Evolutionary conservation across 2,797 vertebrate genomes (phyloP).

Genomic region (Urosaurus nigricauda): DNA sequence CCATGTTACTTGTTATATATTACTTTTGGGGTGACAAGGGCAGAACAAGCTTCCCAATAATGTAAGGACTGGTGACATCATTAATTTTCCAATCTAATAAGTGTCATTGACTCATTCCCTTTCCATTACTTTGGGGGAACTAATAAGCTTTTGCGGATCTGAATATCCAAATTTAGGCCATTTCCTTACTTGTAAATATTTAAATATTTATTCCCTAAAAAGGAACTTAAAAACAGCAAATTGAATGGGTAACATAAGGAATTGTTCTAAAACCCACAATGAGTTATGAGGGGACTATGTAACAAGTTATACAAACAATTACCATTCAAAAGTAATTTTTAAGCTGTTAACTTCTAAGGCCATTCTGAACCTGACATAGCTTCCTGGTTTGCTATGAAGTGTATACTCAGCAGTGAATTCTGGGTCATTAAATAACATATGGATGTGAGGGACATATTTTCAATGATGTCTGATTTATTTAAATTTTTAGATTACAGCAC

Average conservation of each 20-base stretch:
- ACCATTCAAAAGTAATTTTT: background rate
- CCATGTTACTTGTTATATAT: background rate
- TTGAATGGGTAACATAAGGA: too few species aligned
- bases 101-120: too few species aligned
- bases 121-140: too few species aligned
- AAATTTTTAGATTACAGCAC: background rate
- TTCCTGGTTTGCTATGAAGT: background rate
- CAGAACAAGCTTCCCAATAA: background rate
- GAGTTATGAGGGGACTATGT: background rate
- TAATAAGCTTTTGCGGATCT: too few species aligned
- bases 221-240: too few species aligned
- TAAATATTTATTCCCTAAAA: too few species aligned
- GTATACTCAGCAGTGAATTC: too few species aligned
- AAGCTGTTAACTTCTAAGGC: background rate
- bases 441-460: background rate
- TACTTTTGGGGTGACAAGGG: background rate
- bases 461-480: background rate
- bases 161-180: too few species aligned
- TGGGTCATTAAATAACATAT: background rate
- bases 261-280: background rate
- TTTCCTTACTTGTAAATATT: too few species aligned
- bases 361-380: background rate
- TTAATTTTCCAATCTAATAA: too few species aligned
- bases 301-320: background rate
- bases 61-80: background rate